Evolutionary conservation across 2,797 vertebrate species (phyloP), one percentile per base, ranked within the genome.

Genomic region (Cercopithecus petaurista): DNA sequence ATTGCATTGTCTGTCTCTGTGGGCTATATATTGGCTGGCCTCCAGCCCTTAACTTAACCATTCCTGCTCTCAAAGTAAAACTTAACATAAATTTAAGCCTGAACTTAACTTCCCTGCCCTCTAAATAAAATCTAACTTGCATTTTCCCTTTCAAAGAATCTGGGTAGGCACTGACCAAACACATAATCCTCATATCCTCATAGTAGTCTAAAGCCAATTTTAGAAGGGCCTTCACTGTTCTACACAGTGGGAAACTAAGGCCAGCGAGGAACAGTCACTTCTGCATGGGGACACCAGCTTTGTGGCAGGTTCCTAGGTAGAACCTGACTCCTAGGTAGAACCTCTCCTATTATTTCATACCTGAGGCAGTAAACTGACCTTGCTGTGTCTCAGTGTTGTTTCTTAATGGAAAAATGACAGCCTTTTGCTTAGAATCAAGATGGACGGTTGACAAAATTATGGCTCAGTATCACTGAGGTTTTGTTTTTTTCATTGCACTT

Each of bases 81-180:
- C 39, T 52, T 36, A 90, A 59, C 48, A 21, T 82, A 81, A 48
- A 85, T 12, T 87, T 87, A 80, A 88, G 36, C 67, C 39, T 95
- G 83, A 92, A 41, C 83, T 93, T 85, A 88, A 91, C 83, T 93
- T 88, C 30, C 28, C 52, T 86, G 81, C 11, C 88, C 39, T 88
- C 41, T 87, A 91, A 92, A 89, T 96, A 90, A 97, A 96, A 50
- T 83, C 61, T 50, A 61, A 88, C 87, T 95, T 95, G 90, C 59
- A 59, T 81, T 81, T 83, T n/a, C 59, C 21, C 77, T 95, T 93
- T 93, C 46, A 88, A 77, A 93, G 41, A 91, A 70, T 90, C 93
- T 86, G n/a, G 48, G 39, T 81, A 85, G 73, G 41, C 79, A 79
- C 50, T 79, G 24, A 81, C 59, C 59, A 83, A 61, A 80, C 46